Conservation (phyloP, 2,113 vertebrate genomes). For the Lampris incognitus region DNA sequence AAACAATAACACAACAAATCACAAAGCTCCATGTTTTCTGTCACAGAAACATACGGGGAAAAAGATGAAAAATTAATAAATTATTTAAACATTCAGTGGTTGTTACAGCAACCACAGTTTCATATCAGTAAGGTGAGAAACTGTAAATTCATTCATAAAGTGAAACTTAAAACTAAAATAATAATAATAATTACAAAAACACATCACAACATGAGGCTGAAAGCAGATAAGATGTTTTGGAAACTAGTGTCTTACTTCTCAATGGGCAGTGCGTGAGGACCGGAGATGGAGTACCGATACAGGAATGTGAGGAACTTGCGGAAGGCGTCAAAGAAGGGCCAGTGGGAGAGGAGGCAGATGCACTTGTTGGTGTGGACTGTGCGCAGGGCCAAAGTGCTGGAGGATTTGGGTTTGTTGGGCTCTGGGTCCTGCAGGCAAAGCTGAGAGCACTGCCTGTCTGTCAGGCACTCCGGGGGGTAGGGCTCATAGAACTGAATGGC, state of each 20-base stretch:
- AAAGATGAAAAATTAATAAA: no score
- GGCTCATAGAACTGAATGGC: conserved; percentile 98
- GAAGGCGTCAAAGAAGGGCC: conserved; percentile 99
- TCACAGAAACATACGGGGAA: no score
- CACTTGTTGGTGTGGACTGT: conserved; percentile 94
- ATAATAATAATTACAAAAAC: not conserved
- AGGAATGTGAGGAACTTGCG: conserved; percentile 98
- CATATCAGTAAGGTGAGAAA: not conserved
- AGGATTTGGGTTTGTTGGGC: conserved; percentile 71
- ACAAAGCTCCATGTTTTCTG: no score
- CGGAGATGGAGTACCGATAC: conserved; percentile 98
- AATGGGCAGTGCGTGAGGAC: conserved; percentile 95
- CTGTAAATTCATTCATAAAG: no score
- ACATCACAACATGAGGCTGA: not conserved
- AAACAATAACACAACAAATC: no score
- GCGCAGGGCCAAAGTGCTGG: not conserved
- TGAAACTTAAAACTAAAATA: no score
- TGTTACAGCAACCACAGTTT: not conserved
- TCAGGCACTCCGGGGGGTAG: conserved; percentile 89
- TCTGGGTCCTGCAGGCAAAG: conserved; percentile 82
- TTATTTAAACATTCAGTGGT: not conserved
- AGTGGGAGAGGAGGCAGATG: conserved; percentile 98
- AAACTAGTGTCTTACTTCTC: conserved; percentile 90
- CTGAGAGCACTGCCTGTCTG: conserved; percentile 89
- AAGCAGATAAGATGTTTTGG: not conserved